phyloP scores from a whole-genome alignment of 2,113 vertebrate species.

The Chloropsis hardwickii region DNA sequence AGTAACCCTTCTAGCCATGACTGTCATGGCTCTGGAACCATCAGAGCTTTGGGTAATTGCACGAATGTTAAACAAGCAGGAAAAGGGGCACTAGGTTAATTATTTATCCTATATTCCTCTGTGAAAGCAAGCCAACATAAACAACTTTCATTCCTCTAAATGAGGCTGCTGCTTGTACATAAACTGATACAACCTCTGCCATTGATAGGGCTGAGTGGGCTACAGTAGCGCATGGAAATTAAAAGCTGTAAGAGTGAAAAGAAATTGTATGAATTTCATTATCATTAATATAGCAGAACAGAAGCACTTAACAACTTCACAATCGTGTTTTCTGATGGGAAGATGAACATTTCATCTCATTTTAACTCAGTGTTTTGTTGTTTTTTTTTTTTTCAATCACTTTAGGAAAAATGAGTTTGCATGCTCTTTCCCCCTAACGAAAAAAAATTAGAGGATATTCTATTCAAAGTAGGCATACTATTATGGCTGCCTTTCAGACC shows the following conservation, averaged over 20 bases:
- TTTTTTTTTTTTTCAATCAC: not conserved
- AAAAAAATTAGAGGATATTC: not conserved
- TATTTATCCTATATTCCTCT: not conserved
- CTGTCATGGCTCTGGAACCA: not conserved
- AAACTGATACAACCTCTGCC: not conserved
- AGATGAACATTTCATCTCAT: not conserved
- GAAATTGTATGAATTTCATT: constrained; percentile 46
- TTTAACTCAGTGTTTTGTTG: not conserved
- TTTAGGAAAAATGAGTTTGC: not conserved
- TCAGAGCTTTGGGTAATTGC: not conserved
- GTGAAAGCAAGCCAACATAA: not conserved
- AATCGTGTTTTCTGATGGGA: not conserved
- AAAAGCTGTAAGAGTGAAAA: constrained; percentile 2
- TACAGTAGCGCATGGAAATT: not conserved
- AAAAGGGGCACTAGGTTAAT: not conserved
- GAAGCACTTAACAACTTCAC: not conserved
- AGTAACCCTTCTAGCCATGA: not conserved
- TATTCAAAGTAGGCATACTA: not conserved
- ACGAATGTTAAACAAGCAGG: not conserved
- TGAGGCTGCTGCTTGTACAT: not conserved
- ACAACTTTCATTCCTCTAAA: not conserved
- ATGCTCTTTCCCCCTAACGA: accelerated
- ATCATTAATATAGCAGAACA: not conserved
- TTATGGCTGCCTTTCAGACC: not conserved
- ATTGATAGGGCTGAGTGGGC: constrained; percentile 1